Base-by-base conservation (phyloP, 2,888 invertebrate genomes). In the Cephus spinipes region DNA sequence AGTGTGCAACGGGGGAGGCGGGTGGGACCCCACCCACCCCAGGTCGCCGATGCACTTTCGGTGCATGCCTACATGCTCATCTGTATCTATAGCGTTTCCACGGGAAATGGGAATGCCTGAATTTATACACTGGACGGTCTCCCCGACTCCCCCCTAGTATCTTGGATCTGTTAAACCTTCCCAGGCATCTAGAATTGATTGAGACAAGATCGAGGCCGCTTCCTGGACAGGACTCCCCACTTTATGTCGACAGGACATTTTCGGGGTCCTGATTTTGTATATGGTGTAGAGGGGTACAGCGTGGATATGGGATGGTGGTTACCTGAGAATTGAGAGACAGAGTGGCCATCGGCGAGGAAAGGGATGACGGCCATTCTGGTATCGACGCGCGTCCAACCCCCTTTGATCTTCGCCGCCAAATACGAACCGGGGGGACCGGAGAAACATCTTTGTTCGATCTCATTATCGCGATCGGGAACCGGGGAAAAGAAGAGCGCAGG, bases 271-370 rank as follows among this genome's bases (percentile, higher is more conserved):
- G 55, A 9, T 55, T 55, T 55, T 15, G 55, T 55, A 23, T 55
- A 55, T 9, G 55, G 23, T 9, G 55, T 9, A 6, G 55, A 55
- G 55, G 9, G 55, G 4, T 23, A 23, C 4, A 23, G 55, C 55
- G 69, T 11, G 23, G 71, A 76, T 35, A 69, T 4, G 73, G 68
- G 79, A 78, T 73, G 36, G 81, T 79, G 82, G 81, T 82, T 82
- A 77, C 73, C 68, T 12, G 9, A 32, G 32, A 32, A 32, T 32
- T 32, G 81, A 86, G 55, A 55, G 55, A 12, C 55, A 86, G 87
- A 85, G 87, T 89, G 88, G 88, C 88, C 89, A 88, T 90, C 89
- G 87, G 15, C 6, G 80, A 82, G 83, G 86, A 89, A 87, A 89
- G 85, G 83, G 85, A 89, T 87, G 87, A 87, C 87, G 82, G 81